Percentiles rank a stretch among this genome's conserved stretches.
These are phyloP conservation scores for Acanthosepion esculentum DNA, from an alignment of 2,888 invertebrate species.

Conservation along the genomic window DNA sequence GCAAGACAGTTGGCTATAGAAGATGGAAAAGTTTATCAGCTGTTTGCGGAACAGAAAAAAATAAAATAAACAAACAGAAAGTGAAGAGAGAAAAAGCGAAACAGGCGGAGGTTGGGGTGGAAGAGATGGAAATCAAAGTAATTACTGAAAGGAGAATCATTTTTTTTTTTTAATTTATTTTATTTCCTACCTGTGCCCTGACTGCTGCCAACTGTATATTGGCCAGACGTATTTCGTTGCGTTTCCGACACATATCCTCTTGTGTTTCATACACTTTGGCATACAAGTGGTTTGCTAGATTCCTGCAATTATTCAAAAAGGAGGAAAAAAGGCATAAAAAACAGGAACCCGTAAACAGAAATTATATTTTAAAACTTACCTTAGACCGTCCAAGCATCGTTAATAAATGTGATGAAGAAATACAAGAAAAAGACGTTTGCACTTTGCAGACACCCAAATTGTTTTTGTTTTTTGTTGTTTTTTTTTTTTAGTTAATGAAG, in stretches of 20 bases:
- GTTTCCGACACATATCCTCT: slow-evolving; percentile 94
- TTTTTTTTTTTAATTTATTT: not conserved
- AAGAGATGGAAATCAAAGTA: not conserved
- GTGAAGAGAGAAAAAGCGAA: not conserved
- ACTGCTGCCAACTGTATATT: slow-evolving; percentile 92
- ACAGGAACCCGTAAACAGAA: not conserved
- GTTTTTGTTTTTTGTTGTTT: not conserved
- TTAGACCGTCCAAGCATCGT: slow-evolving; percentile 43
- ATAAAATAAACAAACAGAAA: no score
- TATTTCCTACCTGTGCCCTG: slow-evolving; percentile 88
- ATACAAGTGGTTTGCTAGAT: slow-evolving; percentile 80
- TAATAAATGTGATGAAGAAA: not conserved
- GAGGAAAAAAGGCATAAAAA: slow-evolving; percentile 43
- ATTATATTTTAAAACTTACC: slow-evolving; percentile 8
- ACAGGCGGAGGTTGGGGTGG: not conserved
- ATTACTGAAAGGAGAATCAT: not conserved
- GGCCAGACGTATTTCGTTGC: slow-evolving; percentile 92
- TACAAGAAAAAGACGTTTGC: not conserved
- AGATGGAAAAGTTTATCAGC: not conserved
- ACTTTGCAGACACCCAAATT: no score
- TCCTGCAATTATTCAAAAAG: slow-evolving; percentile 63
- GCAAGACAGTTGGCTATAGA: no score
- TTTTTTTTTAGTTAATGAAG: not conserved
- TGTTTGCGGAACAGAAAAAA: not conserved
- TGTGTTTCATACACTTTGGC: slow-evolving; percentile 96